Evolutionary conservation across 2,113 vertebrate genomes (phyloP).

Genomic region (Dolichallabes microphthalmus): DNA sequence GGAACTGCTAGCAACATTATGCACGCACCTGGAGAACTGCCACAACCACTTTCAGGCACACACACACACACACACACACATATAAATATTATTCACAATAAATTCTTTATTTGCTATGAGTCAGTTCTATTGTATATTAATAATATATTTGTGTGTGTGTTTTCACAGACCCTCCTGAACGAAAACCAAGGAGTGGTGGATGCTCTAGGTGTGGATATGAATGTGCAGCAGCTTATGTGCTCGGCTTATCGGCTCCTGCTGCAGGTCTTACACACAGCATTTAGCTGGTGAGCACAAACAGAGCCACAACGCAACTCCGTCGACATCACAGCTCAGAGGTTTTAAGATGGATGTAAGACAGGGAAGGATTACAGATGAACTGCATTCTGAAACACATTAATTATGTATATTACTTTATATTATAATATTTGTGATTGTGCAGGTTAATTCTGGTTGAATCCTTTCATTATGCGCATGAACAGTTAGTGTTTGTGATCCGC

Average conservation of each 20-base stretch:
- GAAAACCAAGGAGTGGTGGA: constrained; percentile 76
- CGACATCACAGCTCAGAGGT: not conserved
- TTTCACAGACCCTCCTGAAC: constrained; percentile 68
- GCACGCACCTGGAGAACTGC: constrained; percentile 91
- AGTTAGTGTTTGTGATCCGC: not conserved
- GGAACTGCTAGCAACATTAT: constrained; percentile 82
- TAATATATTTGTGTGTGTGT: not conserved
- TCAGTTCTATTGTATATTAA: not conserved
- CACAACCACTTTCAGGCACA: constrained; percentile 94
- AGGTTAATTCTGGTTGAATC: not conserved
- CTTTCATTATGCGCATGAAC: not conserved
- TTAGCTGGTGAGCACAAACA: constrained; percentile 80
- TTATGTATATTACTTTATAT: not conserved
- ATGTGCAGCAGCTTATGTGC: constrained; percentile 82
- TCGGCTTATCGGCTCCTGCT: constrained; percentile 84
- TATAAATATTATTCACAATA: not conserved
- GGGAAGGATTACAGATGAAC: not conserved
- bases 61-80: constrained; percentile 47
- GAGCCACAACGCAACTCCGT: not conserved
- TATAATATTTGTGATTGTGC: too few species aligned
- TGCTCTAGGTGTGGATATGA: constrained; percentile 67
- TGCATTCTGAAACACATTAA: not conserved
- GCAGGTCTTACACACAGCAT: constrained; percentile 78
- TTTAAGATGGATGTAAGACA: not conserved
- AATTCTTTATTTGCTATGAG: not conserved